phyloP scores from a whole-genome alignment of 2,113 vertebrate genomes.

The Anseranas semipalmata region DNA sequence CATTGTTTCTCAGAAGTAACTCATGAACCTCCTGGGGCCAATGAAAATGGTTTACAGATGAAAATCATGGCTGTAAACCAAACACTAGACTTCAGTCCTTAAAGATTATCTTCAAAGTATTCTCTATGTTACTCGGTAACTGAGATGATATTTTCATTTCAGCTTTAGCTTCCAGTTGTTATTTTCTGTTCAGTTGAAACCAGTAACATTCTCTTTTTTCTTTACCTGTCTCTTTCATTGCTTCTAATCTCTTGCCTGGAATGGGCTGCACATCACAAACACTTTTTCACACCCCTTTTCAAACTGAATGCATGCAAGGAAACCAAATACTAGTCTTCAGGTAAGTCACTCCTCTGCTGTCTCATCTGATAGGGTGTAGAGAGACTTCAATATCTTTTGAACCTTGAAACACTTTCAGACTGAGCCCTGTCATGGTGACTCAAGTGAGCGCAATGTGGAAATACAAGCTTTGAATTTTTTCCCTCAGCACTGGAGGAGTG shows the following conservation, averaged over 20 bases:
- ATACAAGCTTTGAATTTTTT: background rate
- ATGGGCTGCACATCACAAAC: background rate
- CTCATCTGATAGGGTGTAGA: background rate
- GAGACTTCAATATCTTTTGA: background rate
- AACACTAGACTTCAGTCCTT: background rate
- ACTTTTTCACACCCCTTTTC: background rate
- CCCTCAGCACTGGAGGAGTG: background rate
- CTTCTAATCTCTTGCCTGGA: background rate
- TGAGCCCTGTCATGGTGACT: background rate
- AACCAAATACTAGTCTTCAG: background rate
- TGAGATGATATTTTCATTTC: background rate
- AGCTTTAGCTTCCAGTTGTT: background rate
- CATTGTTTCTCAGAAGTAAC: background rate
- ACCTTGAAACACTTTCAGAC: background rate
- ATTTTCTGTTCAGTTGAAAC: background rate
- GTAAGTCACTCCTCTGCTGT: background rate
- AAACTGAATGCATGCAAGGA: rapidly evolving
- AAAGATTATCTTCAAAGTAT: background rate
- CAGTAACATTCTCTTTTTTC: background rate
- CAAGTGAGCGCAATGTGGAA: background rate
- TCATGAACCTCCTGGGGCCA: background rate
- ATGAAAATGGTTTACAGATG: background rate
- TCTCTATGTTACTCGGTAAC: background rate
- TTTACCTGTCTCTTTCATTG: background rate
- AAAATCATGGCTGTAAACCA: background rate